Evolutionary conservation across 2,113 vertebrate genomes (phyloP).

Genomic region (Atherinomorus stipes): DNA sequence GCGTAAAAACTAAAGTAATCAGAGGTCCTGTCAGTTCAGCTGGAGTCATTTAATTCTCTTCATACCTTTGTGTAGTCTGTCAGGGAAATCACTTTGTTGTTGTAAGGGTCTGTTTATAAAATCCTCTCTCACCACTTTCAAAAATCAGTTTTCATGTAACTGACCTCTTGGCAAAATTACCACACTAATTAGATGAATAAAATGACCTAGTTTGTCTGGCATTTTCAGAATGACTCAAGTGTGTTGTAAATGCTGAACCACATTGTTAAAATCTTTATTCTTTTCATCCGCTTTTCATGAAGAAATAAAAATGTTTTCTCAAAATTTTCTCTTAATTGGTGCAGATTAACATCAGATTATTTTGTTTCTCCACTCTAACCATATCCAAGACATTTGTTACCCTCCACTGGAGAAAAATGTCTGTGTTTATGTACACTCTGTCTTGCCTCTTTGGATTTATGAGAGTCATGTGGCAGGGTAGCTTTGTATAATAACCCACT

Average conservation of each 20-base stretch:
- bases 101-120: background rate
- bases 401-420: conserved; percentile 25
- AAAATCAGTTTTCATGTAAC: background rate
- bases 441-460: conserved; percentile 35
- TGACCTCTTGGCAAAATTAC: conserved; percentile 1
- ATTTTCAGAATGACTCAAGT: background rate
- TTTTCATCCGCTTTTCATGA: background rate
- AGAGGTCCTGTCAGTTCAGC: conserved; percentile 14
- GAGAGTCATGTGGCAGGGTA: conserved; percentile 50
- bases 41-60: conserved; percentile 32
- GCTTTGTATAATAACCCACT: conserved; percentile 40
- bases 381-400: conserved; percentile 22
- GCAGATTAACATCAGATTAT: conserved; percentile 31
- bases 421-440: conserved; percentile 35
- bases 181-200: background rate
- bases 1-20: background rate
- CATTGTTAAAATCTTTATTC: background rate
- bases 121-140: background rate
- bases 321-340: background rate
- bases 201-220: background rate
- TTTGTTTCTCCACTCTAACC: conserved; percentile 28
- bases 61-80: background rate
- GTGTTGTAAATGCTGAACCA: background rate
- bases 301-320: conserved; percentile 25
- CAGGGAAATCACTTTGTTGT: background rate